Percentiles rank a stretch among this genome's conserved stretches.
Evolutionary conservation across 2,888 invertebrate genomes (phyloP).

Genomic region (Orthosia gothica): DNA sequence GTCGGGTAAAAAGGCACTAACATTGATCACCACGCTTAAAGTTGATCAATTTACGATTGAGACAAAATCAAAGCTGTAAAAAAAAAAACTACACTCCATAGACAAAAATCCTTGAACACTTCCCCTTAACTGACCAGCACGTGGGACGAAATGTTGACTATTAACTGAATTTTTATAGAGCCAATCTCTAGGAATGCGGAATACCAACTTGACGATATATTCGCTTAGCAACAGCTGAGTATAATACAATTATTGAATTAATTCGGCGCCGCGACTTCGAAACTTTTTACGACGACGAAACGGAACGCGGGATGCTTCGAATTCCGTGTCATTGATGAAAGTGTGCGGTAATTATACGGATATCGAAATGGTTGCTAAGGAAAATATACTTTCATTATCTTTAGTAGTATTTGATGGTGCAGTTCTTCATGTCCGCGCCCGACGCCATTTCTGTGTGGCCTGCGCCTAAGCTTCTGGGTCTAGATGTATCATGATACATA

Average conservation of each 20-base stretch:
- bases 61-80: too few species aligned
- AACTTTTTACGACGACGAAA: constrained; percentile 29
- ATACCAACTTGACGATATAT: constrained; percentile 74
- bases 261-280: constrained; percentile 52
- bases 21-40: too few species aligned
- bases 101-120: constrained; percentile 43
- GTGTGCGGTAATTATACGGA: constrained; percentile 43
- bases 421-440: too few species aligned
- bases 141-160: constrained; percentile 82
- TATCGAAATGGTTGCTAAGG: constrained; percentile 20
- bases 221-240: constrained; percentile 71
- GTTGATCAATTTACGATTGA: not conserved
- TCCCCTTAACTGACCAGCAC: constrained; percentile 79
- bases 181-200: constrained; percentile 83
- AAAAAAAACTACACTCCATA: constrained; percentile 3
- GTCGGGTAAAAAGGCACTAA: too few species aligned
- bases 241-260: constrained; percentile 55
- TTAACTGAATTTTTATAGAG: constrained; percentile 84
- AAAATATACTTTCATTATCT: constrained; percentile 26
- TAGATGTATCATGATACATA: too few species aligned
- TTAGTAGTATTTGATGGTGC: not conserved
- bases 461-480: too few species aligned
- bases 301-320: constrained; percentile 32
- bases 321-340: constrained; percentile 62
- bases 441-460: too few species aligned